Percentiles rank a stretch among this genome's conserved stretches.
Evolutionary conservation across 2,888 invertebrate species (phyloP).

Genomic region (Acanthosepion pharaonis): DNA sequence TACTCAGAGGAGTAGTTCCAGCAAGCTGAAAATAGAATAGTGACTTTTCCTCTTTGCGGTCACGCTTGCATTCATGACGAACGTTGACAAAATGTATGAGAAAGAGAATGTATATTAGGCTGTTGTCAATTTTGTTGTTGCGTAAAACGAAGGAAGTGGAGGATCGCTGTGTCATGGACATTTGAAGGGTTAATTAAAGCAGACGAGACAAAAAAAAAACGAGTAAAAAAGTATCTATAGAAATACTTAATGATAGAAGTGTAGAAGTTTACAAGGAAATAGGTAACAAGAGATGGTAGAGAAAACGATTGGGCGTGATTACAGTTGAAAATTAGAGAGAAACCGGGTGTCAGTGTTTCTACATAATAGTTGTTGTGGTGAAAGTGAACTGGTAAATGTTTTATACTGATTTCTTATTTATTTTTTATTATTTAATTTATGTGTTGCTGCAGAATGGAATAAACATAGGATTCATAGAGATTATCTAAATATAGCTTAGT

Average conservation of each 20-base stretch:
- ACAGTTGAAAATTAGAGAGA: not conserved
- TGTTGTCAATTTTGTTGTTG: too few relatives aligned
- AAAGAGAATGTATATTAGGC: too few relatives aligned
- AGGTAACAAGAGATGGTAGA: not conserved
- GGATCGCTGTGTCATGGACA: too few relatives aligned
- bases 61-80: too few relatives aligned
- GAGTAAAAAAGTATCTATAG: not conserved
- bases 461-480: not conserved
- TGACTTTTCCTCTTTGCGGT: too few relatives aligned
- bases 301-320: not conserved
- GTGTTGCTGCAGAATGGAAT: not conserved
- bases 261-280: not conserved
- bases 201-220: not conserved
- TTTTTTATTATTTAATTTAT: not conserved
- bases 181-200: not conserved
- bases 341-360: not conserved
- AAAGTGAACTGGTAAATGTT: slow-evolving; percentile 18
- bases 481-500: too few relatives aligned
- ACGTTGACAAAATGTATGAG: too few relatives aligned
- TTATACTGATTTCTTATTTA: not conserved
- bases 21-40: too few relatives aligned
- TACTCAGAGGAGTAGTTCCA: too few relatives aligned
- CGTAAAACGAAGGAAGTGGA: too few relatives aligned
- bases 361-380: not conserved
- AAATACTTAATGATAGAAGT: not conserved